A percentile compares a stretch with the other conserved stretches of the same genome.
Conservation (phyloP, 1,140 invertebrate species). For the Argopecten irradians region DNA sequence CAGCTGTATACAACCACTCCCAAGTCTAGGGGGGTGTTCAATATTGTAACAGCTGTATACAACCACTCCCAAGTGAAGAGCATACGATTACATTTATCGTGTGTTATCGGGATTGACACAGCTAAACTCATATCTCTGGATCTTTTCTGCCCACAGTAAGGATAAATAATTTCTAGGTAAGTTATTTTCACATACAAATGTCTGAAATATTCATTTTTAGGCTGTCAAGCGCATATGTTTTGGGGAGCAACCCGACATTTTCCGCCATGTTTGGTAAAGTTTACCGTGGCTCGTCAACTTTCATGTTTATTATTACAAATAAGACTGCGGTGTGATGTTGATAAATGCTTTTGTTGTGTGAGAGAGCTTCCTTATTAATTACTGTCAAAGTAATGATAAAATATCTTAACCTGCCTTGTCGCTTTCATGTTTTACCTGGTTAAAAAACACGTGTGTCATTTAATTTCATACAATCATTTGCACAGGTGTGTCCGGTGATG, state of each 20-base stretch:
- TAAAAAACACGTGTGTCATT: background rate
- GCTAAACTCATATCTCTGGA: constrained; percentile 2
- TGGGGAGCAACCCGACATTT: constrained; percentile 20
- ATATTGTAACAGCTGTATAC: constrained; percentile 9
- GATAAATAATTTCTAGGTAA: constrained; percentile 11
- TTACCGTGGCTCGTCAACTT: background rate
- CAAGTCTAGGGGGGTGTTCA: background rate
- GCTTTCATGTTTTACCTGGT: background rate
- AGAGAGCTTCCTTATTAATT: background rate
- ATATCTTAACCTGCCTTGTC: background rate
- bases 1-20: constrained; percentile 14
- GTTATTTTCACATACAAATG: background rate
- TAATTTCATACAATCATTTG: background rate
- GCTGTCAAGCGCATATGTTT: background rate
- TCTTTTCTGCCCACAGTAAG: background rate
- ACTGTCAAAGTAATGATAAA: background rate
- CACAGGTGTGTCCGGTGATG: background rate
- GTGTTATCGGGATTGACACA: background rate
- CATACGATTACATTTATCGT: background rate
- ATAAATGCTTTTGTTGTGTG: background rate
- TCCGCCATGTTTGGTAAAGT: constrained; percentile 18
- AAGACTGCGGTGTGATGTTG: background rate
- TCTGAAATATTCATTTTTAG: background rate
- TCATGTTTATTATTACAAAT: background rate
- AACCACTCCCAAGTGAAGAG: background rate